Evolutionary conservation across 1,140 invertebrate species (phyloP).

Genomic region (Caenorhabditis briggsae): DNA sequence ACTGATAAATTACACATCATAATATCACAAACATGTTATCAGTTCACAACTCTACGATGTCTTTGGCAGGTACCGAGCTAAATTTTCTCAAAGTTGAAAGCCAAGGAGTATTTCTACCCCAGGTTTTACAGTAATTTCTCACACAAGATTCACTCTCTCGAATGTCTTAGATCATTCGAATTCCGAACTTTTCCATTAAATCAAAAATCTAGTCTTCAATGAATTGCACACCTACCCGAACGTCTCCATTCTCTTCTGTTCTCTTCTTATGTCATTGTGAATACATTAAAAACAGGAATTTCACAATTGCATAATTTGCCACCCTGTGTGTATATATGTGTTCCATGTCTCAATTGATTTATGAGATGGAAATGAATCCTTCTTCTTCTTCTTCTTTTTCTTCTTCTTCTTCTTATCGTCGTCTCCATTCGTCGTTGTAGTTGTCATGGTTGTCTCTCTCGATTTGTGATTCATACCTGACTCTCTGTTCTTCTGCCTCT

Average conservation of each 20-base stretch:
- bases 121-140: no score
- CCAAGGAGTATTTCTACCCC: no score
- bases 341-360: conserved; percentile 49
- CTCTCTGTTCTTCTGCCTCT: not conserved
- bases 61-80: no score
- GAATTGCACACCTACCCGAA: not conserved
- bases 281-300: conserved; percentile 7
- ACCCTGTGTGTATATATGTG: not conserved
- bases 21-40: no score
- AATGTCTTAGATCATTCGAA: no score
- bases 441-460: conserved; percentile 14
- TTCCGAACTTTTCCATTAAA: no score
- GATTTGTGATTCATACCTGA: conserved; percentile 18
- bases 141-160: no score
- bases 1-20: no score
- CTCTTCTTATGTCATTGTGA: conserved; percentile 1
- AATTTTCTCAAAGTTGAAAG: no score
- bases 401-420: conserved; percentile 6
- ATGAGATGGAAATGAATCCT: conserved; percentile 6
- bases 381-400: not conserved
- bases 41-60: no score
- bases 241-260: not conserved
- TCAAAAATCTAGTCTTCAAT: not conserved
- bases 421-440: not conserved
- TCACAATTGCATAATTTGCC: conserved; percentile 28